These are phyloP conservation scores for Schizopygopsis pylzovi DNA, from an alignment of 2,797 vertebrate genomes.

Conservation along the genomic window DNA sequence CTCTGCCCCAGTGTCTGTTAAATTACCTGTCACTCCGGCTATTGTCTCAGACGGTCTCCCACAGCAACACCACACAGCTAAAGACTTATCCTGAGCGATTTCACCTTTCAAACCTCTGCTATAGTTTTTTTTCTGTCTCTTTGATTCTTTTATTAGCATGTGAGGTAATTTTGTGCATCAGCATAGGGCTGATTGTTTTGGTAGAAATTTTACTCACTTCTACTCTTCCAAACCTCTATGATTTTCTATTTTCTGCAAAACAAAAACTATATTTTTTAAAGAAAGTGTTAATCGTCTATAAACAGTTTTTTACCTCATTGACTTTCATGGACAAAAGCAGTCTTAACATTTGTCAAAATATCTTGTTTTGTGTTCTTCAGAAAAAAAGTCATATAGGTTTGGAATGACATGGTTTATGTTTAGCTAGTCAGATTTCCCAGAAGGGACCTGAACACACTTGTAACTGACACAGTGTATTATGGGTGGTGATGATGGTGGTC, in stretches of 20 bases:
- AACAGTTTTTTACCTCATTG: not conserved
- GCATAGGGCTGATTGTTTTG: conserved; percentile 32
- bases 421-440: not conserved
- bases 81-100: not conserved
- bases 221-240: not conserved
- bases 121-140: conserved; percentile 8
- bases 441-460: not conserved
- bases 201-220: not conserved
- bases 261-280: not conserved
- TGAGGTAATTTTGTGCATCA: conserved; percentile 50
- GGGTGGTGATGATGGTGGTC: conserved; percentile 5
- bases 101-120: not conserved
- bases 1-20: conserved; percentile 48
- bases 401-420: not conserved
- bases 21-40: conserved; percentile 42
- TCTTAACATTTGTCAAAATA: not conserved
- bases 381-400: not conserved
- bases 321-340: not conserved
- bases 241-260: not conserved
- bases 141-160: conserved; percentile 46
- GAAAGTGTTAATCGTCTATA: not conserved
- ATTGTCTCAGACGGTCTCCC: conserved; percentile 18
- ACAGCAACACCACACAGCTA: conserved; percentile 23
- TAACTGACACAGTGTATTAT: conserved; percentile 24
- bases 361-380: not conserved